These are phyloP conservation scores for Pseudococcus jackbeardsleyi DNA, from an alignment of 2,888 invertebrate genomes.

Conservation along the genomic window DNA sequence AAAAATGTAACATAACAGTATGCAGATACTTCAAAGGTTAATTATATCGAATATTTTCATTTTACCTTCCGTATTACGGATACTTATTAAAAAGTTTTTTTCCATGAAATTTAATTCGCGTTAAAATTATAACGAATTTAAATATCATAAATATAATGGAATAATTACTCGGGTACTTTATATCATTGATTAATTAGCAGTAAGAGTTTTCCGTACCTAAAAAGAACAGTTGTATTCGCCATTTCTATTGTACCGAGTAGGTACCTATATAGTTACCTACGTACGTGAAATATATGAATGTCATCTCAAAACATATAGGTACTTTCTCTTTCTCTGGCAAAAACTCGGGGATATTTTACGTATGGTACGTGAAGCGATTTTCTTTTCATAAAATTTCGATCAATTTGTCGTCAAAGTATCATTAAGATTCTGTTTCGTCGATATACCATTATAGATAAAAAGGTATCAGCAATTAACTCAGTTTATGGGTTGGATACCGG, in stretches of 20 bases:
- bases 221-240: background rate
- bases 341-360: background rate
- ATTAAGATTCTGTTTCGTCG: background rate
- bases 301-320: constrained; percentile 3
- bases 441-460: background rate
- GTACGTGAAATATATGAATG: constrained; percentile 5
- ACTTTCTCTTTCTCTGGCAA: constrained; percentile 53
- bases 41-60: background rate
- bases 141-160: background rate
- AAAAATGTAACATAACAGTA: background rate
- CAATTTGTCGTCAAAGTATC: constrained; percentile 5
- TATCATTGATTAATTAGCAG: constrained; percentile 6
- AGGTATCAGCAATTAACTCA: background rate
- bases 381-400: constrained; percentile 30
- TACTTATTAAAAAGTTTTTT: background rate
- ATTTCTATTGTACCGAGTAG: background rate
- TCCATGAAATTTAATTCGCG: constrained; percentile 2
- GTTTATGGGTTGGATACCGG: background rate
- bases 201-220: background rate
- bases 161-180: background rate
- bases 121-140: background rate
- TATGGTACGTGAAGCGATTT: background rate
- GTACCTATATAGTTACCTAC: constrained; percentile 12
- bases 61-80: background rate
- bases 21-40: background rate